Conservation (phyloP, 2,113 vertebrate species). For the Drymodes brunneopygia region DNA sequence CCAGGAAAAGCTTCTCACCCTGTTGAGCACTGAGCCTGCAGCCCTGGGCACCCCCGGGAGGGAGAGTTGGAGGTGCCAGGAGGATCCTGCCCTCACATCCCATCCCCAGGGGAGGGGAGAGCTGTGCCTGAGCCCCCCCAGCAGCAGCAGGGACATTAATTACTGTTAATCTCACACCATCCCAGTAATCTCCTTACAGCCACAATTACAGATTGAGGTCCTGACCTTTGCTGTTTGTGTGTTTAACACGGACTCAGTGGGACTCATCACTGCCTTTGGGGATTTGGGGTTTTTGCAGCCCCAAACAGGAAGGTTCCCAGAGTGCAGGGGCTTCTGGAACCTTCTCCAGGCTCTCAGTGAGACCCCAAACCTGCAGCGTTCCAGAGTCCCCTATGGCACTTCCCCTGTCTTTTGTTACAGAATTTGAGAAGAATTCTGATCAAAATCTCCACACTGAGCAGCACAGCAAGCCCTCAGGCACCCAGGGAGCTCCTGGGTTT, state of each 20-base stretch:
- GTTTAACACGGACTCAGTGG: not conserved
- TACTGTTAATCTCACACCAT: not conserved
- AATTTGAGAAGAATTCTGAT: not conserved
- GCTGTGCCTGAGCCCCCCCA: not conserved
- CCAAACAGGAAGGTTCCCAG: rapidly evolving
- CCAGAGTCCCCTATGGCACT: not conserved
- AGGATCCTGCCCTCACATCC: rapidly evolving
- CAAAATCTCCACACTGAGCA: not conserved
- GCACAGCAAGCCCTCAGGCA: not conserved
- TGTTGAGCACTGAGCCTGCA: not conserved
- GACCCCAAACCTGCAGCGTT: rapidly evolving
- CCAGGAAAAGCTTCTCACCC: not conserved
- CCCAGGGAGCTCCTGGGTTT: rapidly evolving
- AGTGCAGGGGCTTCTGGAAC: no score
- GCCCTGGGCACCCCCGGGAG: no score
- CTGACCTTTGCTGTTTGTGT: rapidly evolving
- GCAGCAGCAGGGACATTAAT: not conserved
- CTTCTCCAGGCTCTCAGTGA: not conserved
- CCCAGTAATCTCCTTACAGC: not conserved
- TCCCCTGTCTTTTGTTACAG: not conserved
- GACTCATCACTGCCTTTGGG: not conserved
- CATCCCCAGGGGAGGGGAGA: no score
- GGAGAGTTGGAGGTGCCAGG: rapidly evolving
- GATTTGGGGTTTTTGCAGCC: not conserved
- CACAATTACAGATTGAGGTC: not conserved